Evolutionary conservation across 2,888 invertebrate genomes (phyloP), one percentile per base, ranked within the genome.

Genomic region (Parnassius mnemosyne): DNA sequence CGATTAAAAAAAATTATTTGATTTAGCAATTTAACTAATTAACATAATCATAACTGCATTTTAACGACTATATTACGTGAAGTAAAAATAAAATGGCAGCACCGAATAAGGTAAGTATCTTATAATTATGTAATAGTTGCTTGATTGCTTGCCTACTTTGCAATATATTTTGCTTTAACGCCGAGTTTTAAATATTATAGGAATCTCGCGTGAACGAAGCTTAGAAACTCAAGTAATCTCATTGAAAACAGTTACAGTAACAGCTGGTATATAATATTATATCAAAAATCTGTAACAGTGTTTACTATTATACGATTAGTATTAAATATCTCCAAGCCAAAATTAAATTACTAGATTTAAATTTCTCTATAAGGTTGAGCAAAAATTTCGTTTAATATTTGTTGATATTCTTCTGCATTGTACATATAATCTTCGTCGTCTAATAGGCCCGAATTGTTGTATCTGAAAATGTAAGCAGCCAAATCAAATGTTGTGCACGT

Each of bases 331-430:
- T 55, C 50, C 13, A 53, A 58, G 58, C 54, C 57, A 16, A n/a
- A 3, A 16, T 10, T 61, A 57, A 44, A 53, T 20, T 52, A 12
- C 16, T 56, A 56, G 3, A 41, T 63, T 74, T 86, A 88, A 75
- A 86, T 86, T 69, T 87, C 85, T 84, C 88, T 87, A 78, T 84
- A 84, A 10, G 87, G 88, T 84, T 90, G 90, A 88, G 90, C 90
- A 89, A 91, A 89, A 78, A 91, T 89, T 80, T 90, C 89, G 71
- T 88, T 87, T 42, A 91, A 72, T 61, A 89, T 72, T 70, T 88
- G 85, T 77, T 90, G 89, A 66, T 91, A 91, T 71, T 90, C 91
- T 60, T 89, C 88, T 0, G 85, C 80, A 60, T 87, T 88, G 72
- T 89, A 89, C 41, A 89, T 73, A 69, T 89, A 86, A 68, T 89